phyloP scores from a whole-genome alignment of 2,113 vertebrate genomes.

The Agapornis roseicollis region DNA sequence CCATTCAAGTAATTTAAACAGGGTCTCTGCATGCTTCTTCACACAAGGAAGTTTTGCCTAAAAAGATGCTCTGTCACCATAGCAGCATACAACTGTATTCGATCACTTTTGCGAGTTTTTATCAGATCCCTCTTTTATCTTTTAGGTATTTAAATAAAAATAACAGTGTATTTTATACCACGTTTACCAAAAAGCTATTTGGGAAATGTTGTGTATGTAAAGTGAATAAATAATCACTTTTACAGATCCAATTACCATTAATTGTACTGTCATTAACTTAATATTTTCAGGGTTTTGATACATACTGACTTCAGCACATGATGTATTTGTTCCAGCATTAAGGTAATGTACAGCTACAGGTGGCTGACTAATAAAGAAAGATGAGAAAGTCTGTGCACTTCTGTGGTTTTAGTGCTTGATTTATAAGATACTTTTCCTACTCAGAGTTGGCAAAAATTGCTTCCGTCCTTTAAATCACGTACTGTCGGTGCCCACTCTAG shows the following conservation, averaged over 20 bases:
- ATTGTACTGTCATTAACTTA: not conserved
- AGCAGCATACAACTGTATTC: not conserved
- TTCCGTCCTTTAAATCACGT: not conserved
- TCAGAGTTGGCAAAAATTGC: not conserved
- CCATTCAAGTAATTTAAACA: not conserved
- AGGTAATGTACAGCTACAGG: not conserved
- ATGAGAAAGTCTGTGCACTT: not conserved
- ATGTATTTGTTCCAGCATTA: not conserved
- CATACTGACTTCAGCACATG: not conserved
- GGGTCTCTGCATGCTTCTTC: not conserved
- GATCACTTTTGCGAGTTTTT: not conserved
- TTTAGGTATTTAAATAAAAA: not conserved
- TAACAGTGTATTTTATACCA: not conserved
- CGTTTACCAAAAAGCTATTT: not conserved
- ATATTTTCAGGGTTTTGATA: not conserved
- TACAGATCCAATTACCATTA: not conserved
- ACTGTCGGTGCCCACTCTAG: not conserved
- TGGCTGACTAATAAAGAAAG: not conserved
- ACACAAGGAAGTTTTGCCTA: not conserved
- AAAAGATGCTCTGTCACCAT: not conserved
- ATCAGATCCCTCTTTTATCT: not conserved
- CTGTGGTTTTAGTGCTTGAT: not conserved
- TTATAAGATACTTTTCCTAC: not conserved
- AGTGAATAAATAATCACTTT: not conserved
- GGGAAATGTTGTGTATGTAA: not conserved